These are phyloP conservation scores for Archips xylosteana DNA, from an alignment of 2,888 invertebrate species.

Conservation along the genomic window DNA sequence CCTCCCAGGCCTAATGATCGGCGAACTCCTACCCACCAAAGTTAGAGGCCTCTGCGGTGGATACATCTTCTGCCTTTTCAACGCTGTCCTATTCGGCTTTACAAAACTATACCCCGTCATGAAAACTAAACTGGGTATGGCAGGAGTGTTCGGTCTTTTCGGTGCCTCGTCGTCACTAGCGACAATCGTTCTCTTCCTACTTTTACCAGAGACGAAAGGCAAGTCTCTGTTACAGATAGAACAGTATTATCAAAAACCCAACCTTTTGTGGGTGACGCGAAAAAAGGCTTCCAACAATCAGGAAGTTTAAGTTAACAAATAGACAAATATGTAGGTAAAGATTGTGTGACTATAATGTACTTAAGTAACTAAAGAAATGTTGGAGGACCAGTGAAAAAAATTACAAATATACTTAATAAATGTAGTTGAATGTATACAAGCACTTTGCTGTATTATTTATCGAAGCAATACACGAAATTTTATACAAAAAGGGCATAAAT, in stretches of 20 bases:
- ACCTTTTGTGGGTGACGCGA: conserved; percentile 86
- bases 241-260: conserved; percentile 90
- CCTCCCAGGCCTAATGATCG: conserved; percentile 91
- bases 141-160: conserved; percentile 90
- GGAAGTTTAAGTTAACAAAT: conserved; percentile 57
- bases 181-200: conserved; percentile 87
- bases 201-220: conserved; percentile 91
- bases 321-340: conserved; percentile 27
- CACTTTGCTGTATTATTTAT: conserved; percentile 7
- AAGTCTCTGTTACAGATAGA: conserved; percentile 90
- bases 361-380: conserved; percentile 31
- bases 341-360: conserved; percentile 34
- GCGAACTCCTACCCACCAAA: conserved; percentile 90
- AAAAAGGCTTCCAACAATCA: conserved; percentile 66
- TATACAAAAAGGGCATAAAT: conserved; percentile 2
- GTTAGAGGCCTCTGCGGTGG: conserved; percentile 91
- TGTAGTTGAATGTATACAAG: conserved; percentile 24
- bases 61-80: conserved; percentile 90
- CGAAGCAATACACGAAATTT: conserved; percentile 2
- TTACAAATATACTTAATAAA: conserved; percentile 27
- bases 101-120: conserved; percentile 90
- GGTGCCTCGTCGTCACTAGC: conserved; percentile 87
- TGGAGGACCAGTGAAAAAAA: conserved; percentile 31
- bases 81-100: conserved; percentile 88
- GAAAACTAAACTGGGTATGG: conserved; percentile 85